Percentiles rank a stretch among this genome's conserved stretches.
Evolutionary conservation across 64 coral and sea anemone species (phyloP).

Genomic region (Stylophora pistillata): DNA sequence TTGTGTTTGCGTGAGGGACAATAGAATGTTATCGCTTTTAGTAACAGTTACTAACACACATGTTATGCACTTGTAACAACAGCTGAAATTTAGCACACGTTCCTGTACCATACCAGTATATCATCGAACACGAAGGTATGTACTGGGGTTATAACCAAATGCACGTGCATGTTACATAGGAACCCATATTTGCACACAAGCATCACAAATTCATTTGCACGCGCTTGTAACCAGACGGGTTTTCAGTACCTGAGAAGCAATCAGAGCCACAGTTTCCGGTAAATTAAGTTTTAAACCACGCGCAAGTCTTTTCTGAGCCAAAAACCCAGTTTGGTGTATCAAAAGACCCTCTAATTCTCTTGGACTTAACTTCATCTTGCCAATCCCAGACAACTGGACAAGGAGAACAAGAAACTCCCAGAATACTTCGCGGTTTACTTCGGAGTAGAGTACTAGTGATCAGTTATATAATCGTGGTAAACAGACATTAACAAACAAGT

Average conservation of each 20-base stretch:
- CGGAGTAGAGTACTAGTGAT: no score
- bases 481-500: no score
- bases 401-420: no score
- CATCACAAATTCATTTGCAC: neutral
- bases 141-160: neutral
- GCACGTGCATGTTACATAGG: neutral
- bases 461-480: no score
- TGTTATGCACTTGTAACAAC: neutral
- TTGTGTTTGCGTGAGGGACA: no score
- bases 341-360: slow-evolving; percentile 74
- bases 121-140: no score
- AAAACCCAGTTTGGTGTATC: slow-evolving; percentile 70
- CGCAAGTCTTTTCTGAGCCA: slow-evolving; percentile 75
- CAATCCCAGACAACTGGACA: no score
- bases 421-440: no score
- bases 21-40: neutral
- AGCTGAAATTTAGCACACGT: neutral
- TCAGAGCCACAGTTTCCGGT: slow-evolving; percentile 61
- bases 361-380: slow-evolving; percentile 66
- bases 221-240: neutral
- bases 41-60: no score
- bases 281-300: slow-evolving; percentile 68
- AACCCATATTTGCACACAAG: neutral
- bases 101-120: neutral
- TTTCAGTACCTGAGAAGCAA: slow-evolving; percentile 54